Percentiles rank a stretch among this genome's conserved stretches.
Conservation (phyloP, 2,888 invertebrate species). For the Callyntrura guangdongensis region DNA sequence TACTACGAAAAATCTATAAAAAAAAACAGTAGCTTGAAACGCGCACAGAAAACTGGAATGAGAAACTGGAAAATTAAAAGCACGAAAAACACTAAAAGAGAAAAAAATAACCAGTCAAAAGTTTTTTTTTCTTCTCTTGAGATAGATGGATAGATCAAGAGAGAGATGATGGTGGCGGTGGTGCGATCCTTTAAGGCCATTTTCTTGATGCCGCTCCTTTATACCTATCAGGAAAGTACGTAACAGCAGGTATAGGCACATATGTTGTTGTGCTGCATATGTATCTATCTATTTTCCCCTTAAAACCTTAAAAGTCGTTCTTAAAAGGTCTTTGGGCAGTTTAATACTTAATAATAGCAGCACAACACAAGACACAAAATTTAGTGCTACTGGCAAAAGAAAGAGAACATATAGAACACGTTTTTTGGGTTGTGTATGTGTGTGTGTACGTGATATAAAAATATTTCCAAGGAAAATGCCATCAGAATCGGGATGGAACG, state of each 20-base stretch:
- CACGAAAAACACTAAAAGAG: conserved; percentile 55
- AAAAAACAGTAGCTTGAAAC: conserved; percentile 50
- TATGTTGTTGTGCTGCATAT: not conserved
- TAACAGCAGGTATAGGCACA: not conserved
- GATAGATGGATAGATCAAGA: conserved; percentile 38
- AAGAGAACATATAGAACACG: conserved; percentile 39
- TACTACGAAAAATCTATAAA: not conserved
- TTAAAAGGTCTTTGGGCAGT: conserved; percentile 76
- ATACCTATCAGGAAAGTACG: not conserved
- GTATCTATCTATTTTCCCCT: not conserved
- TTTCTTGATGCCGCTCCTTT: conserved; percentile 22
- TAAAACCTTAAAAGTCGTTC: conserved; percentile 59
- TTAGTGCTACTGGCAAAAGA: not conserved
- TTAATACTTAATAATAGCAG: conserved; percentile 36
- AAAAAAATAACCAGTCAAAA: conserved; percentile 15
- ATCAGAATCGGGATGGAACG: not conserved
- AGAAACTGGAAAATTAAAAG: conserved; percentile 79
- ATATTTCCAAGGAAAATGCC: too few relatives aligned
- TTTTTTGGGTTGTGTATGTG: not conserved
- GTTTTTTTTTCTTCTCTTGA: too few relatives aligned
- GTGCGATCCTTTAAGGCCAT: conserved; percentile 68
- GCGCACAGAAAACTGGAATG: conserved; percentile 77
- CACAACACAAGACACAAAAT: conserved; percentile 4
- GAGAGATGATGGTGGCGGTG: not conserved
- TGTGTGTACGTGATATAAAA: too few relatives aligned